Evolutionary conservation across 2,113 vertebrate genomes (phyloP).

Genomic region (Larimichthys polyactis): DNA sequence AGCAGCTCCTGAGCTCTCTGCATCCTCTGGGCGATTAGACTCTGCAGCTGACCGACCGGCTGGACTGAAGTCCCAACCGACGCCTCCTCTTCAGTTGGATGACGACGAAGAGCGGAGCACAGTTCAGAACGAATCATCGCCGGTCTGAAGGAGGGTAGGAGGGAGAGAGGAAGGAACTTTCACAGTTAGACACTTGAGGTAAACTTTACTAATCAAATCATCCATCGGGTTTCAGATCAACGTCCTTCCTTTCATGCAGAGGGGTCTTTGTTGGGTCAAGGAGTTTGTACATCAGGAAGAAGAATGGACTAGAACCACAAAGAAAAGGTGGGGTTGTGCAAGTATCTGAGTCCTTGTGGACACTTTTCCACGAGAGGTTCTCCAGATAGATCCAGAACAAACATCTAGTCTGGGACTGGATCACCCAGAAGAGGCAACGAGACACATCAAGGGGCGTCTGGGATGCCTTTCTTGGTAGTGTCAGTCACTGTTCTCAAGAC

Average conservation of each 20-base stretch:
- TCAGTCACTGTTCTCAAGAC: too few species aligned
- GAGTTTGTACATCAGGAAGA: not conserved
- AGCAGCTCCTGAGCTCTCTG: constrained; percentile 96
- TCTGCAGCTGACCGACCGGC: constrained; percentile 89
- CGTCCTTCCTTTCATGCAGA: not conserved
- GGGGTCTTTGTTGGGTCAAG: too few species aligned
- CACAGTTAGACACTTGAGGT: too few species aligned
- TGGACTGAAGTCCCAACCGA: constrained; percentile 61
- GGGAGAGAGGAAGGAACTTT: not conserved
- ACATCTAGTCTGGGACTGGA: not conserved
- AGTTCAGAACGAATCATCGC: constrained; percentile 69
- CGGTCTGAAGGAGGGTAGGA: constrained; percentile 41
- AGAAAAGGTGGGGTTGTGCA: not conserved
- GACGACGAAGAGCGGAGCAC: constrained; percentile 57
- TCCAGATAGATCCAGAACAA: not conserved
- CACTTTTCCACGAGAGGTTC: too few species aligned
- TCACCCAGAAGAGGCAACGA: not conserved
- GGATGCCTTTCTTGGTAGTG: not conserved
- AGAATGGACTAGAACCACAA: not conserved
- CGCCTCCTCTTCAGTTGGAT: constrained; percentile 81
- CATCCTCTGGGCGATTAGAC: constrained; percentile 93
- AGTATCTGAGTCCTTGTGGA: not conserved
- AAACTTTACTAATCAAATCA: not conserved
- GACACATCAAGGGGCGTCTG: not conserved
- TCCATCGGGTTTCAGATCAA: not conserved